Conservation (phyloP, 1,140 invertebrate species). For the Drosophila pandora region DNA sequence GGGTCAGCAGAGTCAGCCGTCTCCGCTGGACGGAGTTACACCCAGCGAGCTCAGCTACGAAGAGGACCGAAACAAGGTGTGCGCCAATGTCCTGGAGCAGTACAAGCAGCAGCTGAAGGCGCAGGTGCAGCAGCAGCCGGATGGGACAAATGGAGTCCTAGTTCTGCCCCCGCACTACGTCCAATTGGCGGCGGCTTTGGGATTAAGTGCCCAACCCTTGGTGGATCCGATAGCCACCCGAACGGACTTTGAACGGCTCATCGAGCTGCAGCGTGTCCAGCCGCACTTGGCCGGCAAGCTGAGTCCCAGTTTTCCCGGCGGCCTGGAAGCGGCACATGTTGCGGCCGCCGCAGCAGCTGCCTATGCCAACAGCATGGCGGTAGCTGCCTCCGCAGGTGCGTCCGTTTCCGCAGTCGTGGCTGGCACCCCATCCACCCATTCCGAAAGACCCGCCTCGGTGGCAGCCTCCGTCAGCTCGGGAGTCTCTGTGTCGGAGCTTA, state of each 20-base stretch:
- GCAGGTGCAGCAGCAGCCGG: constrained; percentile 37
- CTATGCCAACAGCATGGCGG: constrained; percentile 69
- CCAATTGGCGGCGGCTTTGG: constrained; percentile 77
- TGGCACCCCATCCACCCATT: constrained; percentile 19
- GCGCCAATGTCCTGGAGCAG: constrained; percentile 72
- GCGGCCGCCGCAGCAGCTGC: constrained; percentile 73
- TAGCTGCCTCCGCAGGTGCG: constrained; percentile 37
- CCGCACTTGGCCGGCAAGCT: constrained; percentile 68
- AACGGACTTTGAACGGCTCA: constrained; percentile 79
- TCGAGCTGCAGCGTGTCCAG: constrained; percentile 75
- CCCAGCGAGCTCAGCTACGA: constrained; percentile 56
- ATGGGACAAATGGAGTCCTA: constrained; percentile 55
- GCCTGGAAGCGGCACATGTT: constrained; percentile 72
- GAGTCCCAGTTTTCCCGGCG: constrained; percentile 68
- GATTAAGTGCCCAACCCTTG: constrained; percentile 72
- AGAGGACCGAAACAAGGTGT: constrained; percentile 58
- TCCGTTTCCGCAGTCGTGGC: constrained; percentile 29
- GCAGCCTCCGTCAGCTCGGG: constrained; percentile 67
- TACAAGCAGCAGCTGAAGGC: constrained; percentile 69
- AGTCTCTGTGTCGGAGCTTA: constrained; percentile 63
- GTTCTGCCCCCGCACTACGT: constrained; percentile 79
- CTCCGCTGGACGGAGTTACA: constrained; percentile 19
- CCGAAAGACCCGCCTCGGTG: constrained; percentile 66
- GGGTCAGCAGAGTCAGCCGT: constrained; percentile 28
- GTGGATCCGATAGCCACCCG: constrained; percentile 75